Evolutionary conservation across 2,888 invertebrate genomes (phyloP), one percentile per base, ranked within the genome.

Genomic region (Itoplectis maculator): DNA sequence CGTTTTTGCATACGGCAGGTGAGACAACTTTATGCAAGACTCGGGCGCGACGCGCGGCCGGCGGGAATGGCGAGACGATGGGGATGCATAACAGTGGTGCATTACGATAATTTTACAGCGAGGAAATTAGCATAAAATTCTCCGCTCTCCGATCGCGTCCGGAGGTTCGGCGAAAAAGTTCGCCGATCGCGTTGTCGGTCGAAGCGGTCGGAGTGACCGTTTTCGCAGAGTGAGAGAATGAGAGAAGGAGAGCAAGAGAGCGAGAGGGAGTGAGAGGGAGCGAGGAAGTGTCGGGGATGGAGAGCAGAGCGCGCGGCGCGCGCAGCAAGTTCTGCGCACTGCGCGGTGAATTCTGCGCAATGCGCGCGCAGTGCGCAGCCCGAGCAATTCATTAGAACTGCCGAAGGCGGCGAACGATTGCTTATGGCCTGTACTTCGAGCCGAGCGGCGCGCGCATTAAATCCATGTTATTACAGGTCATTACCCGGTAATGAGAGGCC

Each of bases 401-500:
- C 89, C 88, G 87, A 86, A 87, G 89, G 90, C 89, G 88, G 87
- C 88, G 88, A 89, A 88, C 87, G 88, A 89, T 88, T 89, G 88
- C 87, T 87, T 86, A 86, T 87, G 85, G 85, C 87, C 81, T 79
- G 86, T 88, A 88, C 87, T 87, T 84, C 84, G 84, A 73, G 70
- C 69, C 49, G 73, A 65, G 63, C 69, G 69, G 63, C 63, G 85
- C 87, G 85, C 82, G 88, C 88, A 89, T 90, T 89, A 90, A 90
- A 88, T 89, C 87, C 88, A 88, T 87, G 88, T 90, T 89, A 90
- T 90, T 90, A 90, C 87, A 82, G 90, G 89, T 89, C 89, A 90
- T 90, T 90, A 89, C 89, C 84, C 82, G 78, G 88, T 90, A 90
- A 90, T 90, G 88, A 89, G 88, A 89, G 88, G 85, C 86, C 87